phyloP scores from a whole-genome alignment of 2,797 vertebrate species.

The Harpagifer antarcticus region DNA sequence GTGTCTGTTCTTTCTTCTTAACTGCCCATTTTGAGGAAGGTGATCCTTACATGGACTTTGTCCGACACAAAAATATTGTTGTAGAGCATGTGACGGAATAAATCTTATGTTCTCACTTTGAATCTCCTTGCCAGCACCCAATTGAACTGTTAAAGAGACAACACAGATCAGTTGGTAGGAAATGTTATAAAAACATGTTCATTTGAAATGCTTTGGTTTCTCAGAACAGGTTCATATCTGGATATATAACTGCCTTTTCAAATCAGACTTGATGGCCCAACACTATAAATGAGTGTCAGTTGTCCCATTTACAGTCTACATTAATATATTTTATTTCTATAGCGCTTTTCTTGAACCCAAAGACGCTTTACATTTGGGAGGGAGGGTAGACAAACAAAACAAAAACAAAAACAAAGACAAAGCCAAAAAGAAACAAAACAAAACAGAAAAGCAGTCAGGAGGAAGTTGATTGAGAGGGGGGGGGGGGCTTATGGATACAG shows the following conservation, averaged over 20 bases:
- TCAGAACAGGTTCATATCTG: no score
- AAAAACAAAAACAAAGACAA: no score
- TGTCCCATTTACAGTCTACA: neutral
- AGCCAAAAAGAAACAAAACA: no score
- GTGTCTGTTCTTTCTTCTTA: conserved; percentile 44
- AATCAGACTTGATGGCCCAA: neutral
- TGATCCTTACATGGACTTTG: conserved; percentile 27
- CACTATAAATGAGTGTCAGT: neutral
- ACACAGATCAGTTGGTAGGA: neutral
- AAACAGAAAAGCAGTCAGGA: no score
- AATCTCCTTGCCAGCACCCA: neutral
- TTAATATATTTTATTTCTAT: no score
- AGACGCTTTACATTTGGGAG: no score
- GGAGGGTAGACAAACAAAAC: no score
- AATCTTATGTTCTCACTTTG: neutral
- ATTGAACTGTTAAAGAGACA: neutral
- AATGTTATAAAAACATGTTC: neutral
- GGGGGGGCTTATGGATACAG: no score
- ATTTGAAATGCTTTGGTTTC: no score
- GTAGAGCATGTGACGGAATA: neutral
- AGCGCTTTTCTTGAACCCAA: no score
- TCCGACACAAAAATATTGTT: neutral
- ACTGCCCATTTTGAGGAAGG: conserved; percentile 29
- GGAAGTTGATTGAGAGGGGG: no score
- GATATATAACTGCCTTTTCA: no score